Evolutionary conservation across 1,140 invertebrate species (phyloP).

Genomic region (Drosophila tropicalis): DNA sequence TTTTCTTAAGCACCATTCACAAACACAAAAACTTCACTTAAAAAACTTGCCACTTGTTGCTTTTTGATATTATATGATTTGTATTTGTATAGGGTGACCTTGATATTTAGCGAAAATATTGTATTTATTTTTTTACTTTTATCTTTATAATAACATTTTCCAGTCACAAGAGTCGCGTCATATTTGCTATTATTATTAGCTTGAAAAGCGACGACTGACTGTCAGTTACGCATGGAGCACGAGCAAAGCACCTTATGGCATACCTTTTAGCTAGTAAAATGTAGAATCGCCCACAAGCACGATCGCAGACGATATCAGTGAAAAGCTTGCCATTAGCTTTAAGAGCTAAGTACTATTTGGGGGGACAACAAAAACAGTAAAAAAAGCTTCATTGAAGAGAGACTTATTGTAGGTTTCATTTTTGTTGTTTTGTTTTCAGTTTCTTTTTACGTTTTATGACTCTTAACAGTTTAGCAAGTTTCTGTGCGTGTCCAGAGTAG

Average conservation of each 20-base stretch:
- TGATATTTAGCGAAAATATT: slow-evolving; percentile 45
- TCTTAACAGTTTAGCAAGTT: slow-evolving; percentile 13
- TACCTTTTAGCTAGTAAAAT: background rate
- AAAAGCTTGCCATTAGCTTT: slow-evolving; percentile 44
- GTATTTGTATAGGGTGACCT: slow-evolving; percentile 40
- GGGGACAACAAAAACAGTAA: background rate
- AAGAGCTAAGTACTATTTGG: background rate
- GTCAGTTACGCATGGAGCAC: slow-evolving; percentile 52
- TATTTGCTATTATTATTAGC: slow-evolving; percentile 69
- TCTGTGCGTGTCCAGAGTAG: slow-evolving; percentile 6
- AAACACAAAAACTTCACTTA: slow-evolving; percentile 19
- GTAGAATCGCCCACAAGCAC: slow-evolving; percentile 50
- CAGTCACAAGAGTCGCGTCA: slow-evolving; percentile 58
- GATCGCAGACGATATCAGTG: slow-evolving; percentile 35
- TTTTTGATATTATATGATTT: background rate
- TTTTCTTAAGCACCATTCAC: slow-evolving; percentile 4
- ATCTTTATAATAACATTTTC: slow-evolving; percentile 16
- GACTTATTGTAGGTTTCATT: background rate
- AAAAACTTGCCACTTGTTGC: slow-evolving; percentile 16
- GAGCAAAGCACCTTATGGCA: slow-evolving; percentile 37
- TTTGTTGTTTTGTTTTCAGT: background rate
- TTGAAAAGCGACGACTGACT: slow-evolving; percentile 61
- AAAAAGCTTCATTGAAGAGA: slow-evolving; percentile 3
- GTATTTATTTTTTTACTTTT: slow-evolving; percentile 33
- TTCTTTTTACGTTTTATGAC: slow-evolving; percentile 9